A percentile compares a stretch with the other conserved stretches of the same genome.
phyloP scores from a whole-genome alignment of 92 coral and sea anemone genomes.

The Porites divaricata region DNA sequence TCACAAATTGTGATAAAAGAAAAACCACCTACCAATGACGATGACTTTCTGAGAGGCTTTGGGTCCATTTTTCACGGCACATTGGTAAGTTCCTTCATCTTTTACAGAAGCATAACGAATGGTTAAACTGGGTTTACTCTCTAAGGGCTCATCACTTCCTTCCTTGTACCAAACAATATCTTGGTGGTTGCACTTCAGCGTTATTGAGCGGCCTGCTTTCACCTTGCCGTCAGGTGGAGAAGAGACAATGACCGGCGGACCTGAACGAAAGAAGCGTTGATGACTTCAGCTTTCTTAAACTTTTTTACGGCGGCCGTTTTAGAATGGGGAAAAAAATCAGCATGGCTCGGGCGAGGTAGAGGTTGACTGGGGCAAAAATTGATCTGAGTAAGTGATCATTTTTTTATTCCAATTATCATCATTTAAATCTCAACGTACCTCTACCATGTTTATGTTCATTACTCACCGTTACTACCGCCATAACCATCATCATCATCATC shows the following conservation, averaged over 20 bases:
- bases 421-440: no score
- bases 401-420: no score
- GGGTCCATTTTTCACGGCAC: conserved; percentile 5
- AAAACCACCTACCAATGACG: conserved; percentile 10
- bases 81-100: conserved; percentile 38
- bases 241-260: conserved; percentile 16
- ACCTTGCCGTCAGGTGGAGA: conserved; percentile 12
- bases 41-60: conserved; percentile 14
- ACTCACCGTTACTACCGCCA: no score
- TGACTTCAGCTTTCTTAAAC: not conserved
- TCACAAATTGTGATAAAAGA: not conserved
- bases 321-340: not conserved
- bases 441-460: no score
- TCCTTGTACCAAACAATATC: conserved; percentile 24
- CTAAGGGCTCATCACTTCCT: not conserved
- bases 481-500: no score
- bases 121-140: not conserved
- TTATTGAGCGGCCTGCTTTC: conserved; percentile 28
- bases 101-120: not conserved
- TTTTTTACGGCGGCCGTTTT: not conserved
- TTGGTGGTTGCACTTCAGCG: conserved; percentile 7
- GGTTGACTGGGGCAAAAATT: not conserved
- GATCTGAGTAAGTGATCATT: not conserved
- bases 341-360: not conserved
- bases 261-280: not conserved